phyloP scores from a whole-genome alignment of 2,888 invertebrate genomes.

The Drosophila birchii region DNA sequence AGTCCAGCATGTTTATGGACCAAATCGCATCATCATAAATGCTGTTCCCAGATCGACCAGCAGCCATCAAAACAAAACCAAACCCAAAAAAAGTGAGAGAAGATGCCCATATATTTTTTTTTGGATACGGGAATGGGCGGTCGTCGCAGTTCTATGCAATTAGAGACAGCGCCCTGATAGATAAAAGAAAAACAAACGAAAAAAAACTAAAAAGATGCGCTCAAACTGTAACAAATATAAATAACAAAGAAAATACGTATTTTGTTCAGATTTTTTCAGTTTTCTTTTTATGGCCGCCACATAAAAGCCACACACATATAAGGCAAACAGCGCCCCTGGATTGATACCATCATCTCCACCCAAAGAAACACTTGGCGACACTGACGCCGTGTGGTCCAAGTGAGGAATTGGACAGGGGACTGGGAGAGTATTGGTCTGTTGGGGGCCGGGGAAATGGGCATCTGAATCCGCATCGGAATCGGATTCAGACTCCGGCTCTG shows the following conservation, averaged over 20 bases:
- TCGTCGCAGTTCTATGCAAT: conserved; percentile 62
- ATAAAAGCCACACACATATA: conserved; percentile 73
- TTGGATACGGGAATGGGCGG: conserved; percentile 42
- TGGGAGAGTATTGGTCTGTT: not conserved
- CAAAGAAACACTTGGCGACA: conserved; percentile 68
- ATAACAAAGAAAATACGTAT: conserved; percentile 50
- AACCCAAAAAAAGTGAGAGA: conserved; percentile 12
- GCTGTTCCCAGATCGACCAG: conserved; percentile 43
- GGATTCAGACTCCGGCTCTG: conserved; percentile 30
- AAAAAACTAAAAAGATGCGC: conserved; percentile 51
- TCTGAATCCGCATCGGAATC: conserved; percentile 33
- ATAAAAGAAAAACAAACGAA: conserved; percentile 47
- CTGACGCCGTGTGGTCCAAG: conserved; percentile 71
- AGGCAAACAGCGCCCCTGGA: conserved; percentile 41
- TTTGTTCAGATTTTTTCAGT: conserved; percentile 51
- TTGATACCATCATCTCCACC: conserved; percentile 72
- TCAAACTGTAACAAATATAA: conserved; percentile 71
- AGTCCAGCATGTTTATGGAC: conserved; percentile 22
- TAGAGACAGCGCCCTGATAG: conserved; percentile 62
- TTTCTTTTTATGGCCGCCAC: conserved; percentile 64
- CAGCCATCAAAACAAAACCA: conserved; percentile 43
- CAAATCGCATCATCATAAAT: conserved; percentile 32
- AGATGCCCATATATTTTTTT: conserved; percentile 24
- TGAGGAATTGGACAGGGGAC: conserved; percentile 12
- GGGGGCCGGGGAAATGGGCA: conserved; percentile 17